Conservation (phyloP, 1,140 invertebrate species). For the Cepaea nemoralis region DNA sequence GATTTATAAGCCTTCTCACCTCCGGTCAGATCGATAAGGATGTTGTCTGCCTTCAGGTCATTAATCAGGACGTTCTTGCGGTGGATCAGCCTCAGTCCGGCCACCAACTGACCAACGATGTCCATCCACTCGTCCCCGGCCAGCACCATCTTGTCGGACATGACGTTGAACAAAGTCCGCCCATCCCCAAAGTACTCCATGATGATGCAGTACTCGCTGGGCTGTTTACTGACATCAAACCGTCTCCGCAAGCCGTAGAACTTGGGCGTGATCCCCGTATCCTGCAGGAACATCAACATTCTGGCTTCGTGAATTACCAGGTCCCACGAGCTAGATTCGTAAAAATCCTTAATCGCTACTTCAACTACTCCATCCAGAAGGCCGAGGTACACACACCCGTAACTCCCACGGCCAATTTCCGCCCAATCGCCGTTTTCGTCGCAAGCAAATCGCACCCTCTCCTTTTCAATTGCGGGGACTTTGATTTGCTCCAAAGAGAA, state of each 20-base stretch:
- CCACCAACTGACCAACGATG: conserved; percentile 43
- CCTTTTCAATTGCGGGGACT: conserved; percentile 40
- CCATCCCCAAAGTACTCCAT: conserved; percentile 47
- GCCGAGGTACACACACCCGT: conserved; percentile 49
- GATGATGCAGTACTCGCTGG: conserved; percentile 44
- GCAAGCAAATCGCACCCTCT: conserved; percentile 38
- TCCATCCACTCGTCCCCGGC: conserved; percentile 39
- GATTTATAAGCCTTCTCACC: no score
- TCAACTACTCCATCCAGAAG: conserved; percentile 40
- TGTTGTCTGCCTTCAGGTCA: conserved; percentile 48
- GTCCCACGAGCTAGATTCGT: conserved; percentile 42
- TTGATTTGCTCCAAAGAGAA: conserved; percentile 44
- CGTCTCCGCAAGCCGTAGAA: conserved; percentile 44
- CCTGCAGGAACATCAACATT: conserved; percentile 47
- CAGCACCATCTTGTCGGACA: conserved; percentile 42
- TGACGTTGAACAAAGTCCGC: conserved; percentile 41
- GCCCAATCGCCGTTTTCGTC: conserved; percentile 43
- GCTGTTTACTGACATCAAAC: conserved; percentile 24
- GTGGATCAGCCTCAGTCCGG: conserved; percentile 43
- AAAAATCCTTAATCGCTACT: conserved; percentile 46
- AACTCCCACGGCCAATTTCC: conserved; percentile 45
- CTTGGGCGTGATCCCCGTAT: conserved; percentile 43
- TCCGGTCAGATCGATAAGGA: conserved; percentile 41
- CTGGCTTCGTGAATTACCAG: conserved; percentile 46
- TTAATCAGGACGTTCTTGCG: conserved; percentile 42